Evolutionary conservation across 2,888 invertebrate genomes (phyloP), one percentile per base, ranked within the genome.

Genomic region (Meta bourneti): DNA sequence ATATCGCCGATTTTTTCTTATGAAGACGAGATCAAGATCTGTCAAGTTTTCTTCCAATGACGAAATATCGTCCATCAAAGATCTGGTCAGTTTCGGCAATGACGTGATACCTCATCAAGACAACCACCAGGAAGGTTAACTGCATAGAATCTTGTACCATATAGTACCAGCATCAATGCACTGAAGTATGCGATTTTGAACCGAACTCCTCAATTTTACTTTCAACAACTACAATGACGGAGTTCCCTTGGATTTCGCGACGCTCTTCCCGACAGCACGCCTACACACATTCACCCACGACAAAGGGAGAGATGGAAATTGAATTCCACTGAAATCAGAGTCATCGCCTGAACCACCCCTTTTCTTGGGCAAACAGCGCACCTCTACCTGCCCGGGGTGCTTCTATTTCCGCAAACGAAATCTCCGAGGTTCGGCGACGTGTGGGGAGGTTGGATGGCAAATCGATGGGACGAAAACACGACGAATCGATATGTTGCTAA

Each of bases 401-500:
- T 82, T 80, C 80, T 80, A 80, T 82, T 75, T 72, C 82, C 20
- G 19, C 82, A 52, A 19, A 72, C n/a, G 82, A 72, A 82, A 70
- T 82, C 70, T 51, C 72, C 13, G 71, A 20, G 48, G 81, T 69
- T 48, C n/a, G n/a, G 34, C 70, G 49, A 48, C 16, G n/a, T 20
- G 48, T 1, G 51, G 52, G 54, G 34, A 34, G 85, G 85, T 61
- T n/a, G 34, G 48, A 19, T 20, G 75, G 48, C n/a, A 16, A 51
- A 90, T 90, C 90, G 90, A 89, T 89, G 72, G 61, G 71, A 61
- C 79, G 71, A 74, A 89, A 77, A 75, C 20, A 51, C 71, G 78
- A 52, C 20, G 78, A 90, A 90, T 90, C 85, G 84, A 90, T 90
- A 85, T 70, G 80, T 84, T 74, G 71, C 90, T 90, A 90, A 85